Percentiles rank a stretch among this genome's conserved stretches.
phyloP scores from a whole-genome alignment of 2,113 vertebrate genomes.

The Oophaga pumilio region DNA sequence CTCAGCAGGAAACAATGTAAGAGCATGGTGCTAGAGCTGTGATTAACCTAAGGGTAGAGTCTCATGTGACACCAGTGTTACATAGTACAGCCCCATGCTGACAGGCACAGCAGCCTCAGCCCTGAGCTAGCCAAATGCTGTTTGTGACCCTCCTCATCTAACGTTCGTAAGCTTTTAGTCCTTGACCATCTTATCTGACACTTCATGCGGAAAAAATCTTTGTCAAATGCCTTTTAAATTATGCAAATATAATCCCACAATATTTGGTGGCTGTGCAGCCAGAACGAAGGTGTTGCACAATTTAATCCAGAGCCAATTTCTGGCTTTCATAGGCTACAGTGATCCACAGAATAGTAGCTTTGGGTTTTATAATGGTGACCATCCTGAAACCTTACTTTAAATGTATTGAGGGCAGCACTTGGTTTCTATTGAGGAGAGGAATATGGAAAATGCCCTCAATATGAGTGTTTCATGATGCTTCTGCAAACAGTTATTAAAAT shows the following conservation, averaged over 20 bases:
- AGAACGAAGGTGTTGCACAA: background rate
- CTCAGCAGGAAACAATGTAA: background rate
- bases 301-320: background rate
- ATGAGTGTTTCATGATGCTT: background rate
- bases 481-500: background rate
- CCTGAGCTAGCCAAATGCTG: no score
- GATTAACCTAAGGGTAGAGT: background rate
- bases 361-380: background rate
- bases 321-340: background rate
- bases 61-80: no score
- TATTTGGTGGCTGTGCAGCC: background rate
- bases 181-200: background rate
- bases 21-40: background rate
- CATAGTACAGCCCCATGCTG: no score
- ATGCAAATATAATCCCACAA: background rate
- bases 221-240: constrained; percentile 2
- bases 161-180: background rate
- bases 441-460: background rate
- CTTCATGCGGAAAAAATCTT: background rate
- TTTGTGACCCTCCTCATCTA: background rate
- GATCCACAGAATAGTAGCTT: background rate
- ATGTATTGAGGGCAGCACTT: background rate
- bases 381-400: background rate
- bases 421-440: background rate
- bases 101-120: no score